A percentile compares a stretch with the other conserved stretches of the same genome.
These are phyloP conservation scores for Lophius americanus DNA, from an alignment of 2,797 vertebrate species.

Conservation along the genomic window DNA sequence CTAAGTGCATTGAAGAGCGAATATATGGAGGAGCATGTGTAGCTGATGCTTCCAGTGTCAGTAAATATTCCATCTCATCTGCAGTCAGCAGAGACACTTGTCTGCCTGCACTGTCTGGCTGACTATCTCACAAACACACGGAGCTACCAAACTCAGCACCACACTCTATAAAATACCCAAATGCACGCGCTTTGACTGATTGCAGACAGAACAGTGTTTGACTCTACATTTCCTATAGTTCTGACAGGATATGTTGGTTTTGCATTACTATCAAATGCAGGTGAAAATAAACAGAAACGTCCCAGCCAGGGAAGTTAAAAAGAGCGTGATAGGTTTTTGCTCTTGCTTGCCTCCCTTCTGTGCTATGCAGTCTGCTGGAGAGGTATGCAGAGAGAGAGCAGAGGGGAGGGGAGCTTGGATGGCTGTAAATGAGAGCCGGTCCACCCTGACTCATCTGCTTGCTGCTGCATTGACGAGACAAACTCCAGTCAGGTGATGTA, in stretches of 20 bases:
- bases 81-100: conserved; percentile 83
- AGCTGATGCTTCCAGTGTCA: conserved; percentile 76
- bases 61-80: conserved; percentile 85
- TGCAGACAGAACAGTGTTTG: conserved; percentile 43
- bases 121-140: conserved; percentile 55
- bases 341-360: conserved; percentile 35
- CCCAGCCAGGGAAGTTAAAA: conserved; percentile 4
- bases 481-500: conserved; percentile 80
- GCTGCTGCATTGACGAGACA: conserved; percentile 76
- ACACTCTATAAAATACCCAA: conserved; percentile 20
- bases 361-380: conserved; percentile 62
- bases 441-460: conserved; percentile 81
- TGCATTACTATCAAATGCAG: conserved; percentile 9
- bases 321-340: conserved; percentile 25
- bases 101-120: conserved; percentile 83
- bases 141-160: conserved; percentile 37
- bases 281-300: conserved; percentile 8
- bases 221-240: conserved; percentile 41
- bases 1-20: conserved; percentile 41
- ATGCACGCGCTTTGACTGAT: conserved; percentile 30
- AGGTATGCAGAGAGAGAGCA: conserved; percentile 52
- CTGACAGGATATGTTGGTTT: conserved; percentile 36
- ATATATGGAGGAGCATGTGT: conserved; percentile 64
- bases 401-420: conserved; percentile 36
- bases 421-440: conserved; percentile 60